Evolutionary conservation across 2,888 invertebrate genomes (phyloP), one percentile per base, ranked within the genome.

Genomic region (Hoplodrina ambigua): DNA sequence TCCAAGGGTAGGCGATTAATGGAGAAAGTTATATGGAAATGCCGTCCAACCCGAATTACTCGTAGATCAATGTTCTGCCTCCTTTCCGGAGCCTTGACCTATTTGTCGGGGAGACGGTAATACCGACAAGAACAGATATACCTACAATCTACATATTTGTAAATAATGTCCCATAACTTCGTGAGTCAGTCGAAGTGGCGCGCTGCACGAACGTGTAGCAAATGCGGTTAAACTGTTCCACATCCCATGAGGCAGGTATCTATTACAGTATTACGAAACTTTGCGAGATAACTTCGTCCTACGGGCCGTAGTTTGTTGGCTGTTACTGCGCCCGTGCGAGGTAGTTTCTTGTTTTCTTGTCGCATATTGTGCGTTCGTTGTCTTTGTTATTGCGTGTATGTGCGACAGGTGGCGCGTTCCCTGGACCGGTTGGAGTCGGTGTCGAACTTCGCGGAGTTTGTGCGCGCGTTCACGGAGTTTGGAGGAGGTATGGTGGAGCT

Each of bases 401-500:
- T 78, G 76, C 65, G 69, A 73, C 92, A 97, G 97, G 98, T 98
- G 86, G 97, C 98, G 77, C 97, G 98, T 84, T 97, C 98, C 87
- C 96, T 98, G 88, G 98, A 98, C 85, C 97, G 98, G 72, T 96
- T 98, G 87, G 98, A 98, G 93, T 98, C 98, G 61, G 98, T 98
- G 78, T 98, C 98, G 85, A 98, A 98, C 95, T 98, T 98, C 91
- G 99, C 99, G 63, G 99, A 99, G 94, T 99, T 99, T 93, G 99
- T 99, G 69, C 98, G 99, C 91, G 99, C 99, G 30, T 99, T 99
- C 96, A 99, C 99, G 84, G 99, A 99, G 92, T 99, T 99, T 92
- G 99, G 99, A 53, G 98, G 98, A 30, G 99, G 99, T 93, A 99
- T 99, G 99, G 99, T 99, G 80, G 99, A 99, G 92, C 96, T 99